These are phyloP conservation scores for Palythoa grandis DNA, from an alignment of 92 coral and sea anemone species.

Conservation along the genomic window DNA sequence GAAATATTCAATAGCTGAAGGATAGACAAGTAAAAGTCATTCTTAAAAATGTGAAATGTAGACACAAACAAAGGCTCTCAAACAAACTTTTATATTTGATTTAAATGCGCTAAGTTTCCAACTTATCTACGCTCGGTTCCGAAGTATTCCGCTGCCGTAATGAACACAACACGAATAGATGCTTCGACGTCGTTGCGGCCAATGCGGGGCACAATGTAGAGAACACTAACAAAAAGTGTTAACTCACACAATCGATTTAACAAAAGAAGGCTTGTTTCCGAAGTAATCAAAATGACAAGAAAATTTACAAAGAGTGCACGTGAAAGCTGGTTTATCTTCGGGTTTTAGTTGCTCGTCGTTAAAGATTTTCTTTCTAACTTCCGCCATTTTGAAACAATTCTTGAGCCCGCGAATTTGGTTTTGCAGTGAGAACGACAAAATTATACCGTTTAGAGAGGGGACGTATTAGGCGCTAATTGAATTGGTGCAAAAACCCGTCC, in stretches of 20 bases:
- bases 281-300: conserved; percentile 78
- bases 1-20: not conserved
- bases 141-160: too few relatives aligned
- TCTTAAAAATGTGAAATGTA: too few relatives aligned
- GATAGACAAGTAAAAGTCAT: not conserved
- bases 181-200: too few relatives aligned
- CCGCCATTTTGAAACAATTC: conserved; percentile 40
- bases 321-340: conserved; percentile 52
- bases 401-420: conserved; percentile 45
- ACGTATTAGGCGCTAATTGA: too few relatives aligned
- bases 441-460: not conserved
- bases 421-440: not conserved
- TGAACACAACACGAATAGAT: too few relatives aligned
- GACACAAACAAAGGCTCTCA: too few relatives aligned
- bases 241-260: conserved; percentile 82
- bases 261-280: conserved; percentile 87
- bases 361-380: not conserved
- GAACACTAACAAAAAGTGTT: not conserved
- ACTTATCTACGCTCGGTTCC: too few relatives aligned
- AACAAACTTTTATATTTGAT: too few relatives aligned
- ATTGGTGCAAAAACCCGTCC: not conserved
- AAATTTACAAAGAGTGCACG: conserved; percentile 80
- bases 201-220: too few relatives aligned
- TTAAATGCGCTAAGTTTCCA: too few relatives aligned
- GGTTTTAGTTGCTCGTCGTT: not conserved